phyloP scores from a whole-genome alignment of 1,140 invertebrate genomes.

The Dendrolimus kikuchii region DNA sequence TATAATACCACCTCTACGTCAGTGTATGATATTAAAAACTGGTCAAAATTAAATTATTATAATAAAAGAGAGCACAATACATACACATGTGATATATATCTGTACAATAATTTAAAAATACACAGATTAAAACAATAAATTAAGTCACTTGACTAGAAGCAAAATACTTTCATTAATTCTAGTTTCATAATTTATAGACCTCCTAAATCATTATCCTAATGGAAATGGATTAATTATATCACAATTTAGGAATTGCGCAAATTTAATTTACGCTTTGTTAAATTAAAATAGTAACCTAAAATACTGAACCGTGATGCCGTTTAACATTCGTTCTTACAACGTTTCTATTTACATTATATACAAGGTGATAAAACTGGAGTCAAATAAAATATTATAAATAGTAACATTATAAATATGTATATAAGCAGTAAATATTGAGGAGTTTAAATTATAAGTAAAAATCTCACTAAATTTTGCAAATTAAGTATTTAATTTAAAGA shows the following conservation, averaged over 20 bases:
- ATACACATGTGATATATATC: too few species aligned
- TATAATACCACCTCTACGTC: too few species aligned
- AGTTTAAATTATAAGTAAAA: too few species aligned
- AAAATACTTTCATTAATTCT: slow-evolving; percentile 26
- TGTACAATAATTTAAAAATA: slow-evolving; percentile 7
- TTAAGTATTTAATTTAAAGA: not conserved
- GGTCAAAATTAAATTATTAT: too few species aligned
- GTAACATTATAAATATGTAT: too few species aligned
- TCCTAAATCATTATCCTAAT: slow-evolving; percentile 29
- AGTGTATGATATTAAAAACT: too few species aligned
- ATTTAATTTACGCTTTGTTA: slow-evolving; percentile 23
- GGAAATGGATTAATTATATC: slow-evolving; percentile 55
- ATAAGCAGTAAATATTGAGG: too few species aligned
- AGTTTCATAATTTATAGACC: slow-evolving; percentile 29
- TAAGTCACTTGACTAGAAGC: slow-evolving; percentile 49
- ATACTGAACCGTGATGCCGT: slow-evolving; percentile 53
- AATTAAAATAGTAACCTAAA: slow-evolving; percentile 17
- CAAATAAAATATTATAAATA: too few species aligned
- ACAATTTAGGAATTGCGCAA: slow-evolving; percentile 66
- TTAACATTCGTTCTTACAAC: not conserved
- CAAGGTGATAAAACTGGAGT: not conserved
- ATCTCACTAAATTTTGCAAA: not conserved
- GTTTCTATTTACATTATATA: slow-evolving; percentile 3
- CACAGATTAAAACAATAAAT: slow-evolving; percentile 7
- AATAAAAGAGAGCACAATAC: too few species aligned